Base-by-base conservation (phyloP, 1,140 invertebrate species). In the Ridgeia piscesae region DNA sequence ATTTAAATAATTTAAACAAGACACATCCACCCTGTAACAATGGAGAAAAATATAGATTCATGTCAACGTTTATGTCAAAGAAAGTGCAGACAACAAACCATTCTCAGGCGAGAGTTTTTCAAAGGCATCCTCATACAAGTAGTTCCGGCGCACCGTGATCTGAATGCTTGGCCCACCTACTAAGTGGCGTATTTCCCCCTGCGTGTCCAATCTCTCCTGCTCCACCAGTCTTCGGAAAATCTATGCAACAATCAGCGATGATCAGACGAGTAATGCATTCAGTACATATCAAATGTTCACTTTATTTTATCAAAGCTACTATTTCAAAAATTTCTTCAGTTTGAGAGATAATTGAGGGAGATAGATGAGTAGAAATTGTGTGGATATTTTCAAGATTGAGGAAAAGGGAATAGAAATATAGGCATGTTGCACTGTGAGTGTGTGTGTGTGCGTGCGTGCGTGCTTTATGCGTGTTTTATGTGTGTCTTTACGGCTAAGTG, bases 61-160 rank as follows among this genome's bases (percentile, higher is more conserved):
- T 21, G 34, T 42, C 17, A 90, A 90, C 31, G n/a, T n/a, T 33
- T 17, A 6, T 2, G 31, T 21, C 35, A 90, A 90, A 14, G 89
- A 90, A 42, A 90, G 35, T 34, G 4, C 34, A 8, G 34, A 88
- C 27, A 88, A 50, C 91, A 90, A 93, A 96, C 98, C 98, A 96
- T 99, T 99, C 94, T 98, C 98, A 0, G 97, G 97, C 8, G 98
- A 98, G 0, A 99, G 96, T 96, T 99, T 99, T 42, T 99, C 98
- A 96, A 98, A 99, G 0, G 99, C 98, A 96, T 99, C 99, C 96
- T 99, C 99, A 95, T 99, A 99, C 0, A 99, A 96, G 96, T 99
- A 98, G 94, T 98, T 98, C 92, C 99, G 96, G 91, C 99, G 96
- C 2, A 99, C 98, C 33, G 97, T 97, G 1, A 99, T 97, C 93